Evolutionary conservation across 2,797 vertebrate genomes (phyloP).

Genomic region (Hydrophis major): DNA sequence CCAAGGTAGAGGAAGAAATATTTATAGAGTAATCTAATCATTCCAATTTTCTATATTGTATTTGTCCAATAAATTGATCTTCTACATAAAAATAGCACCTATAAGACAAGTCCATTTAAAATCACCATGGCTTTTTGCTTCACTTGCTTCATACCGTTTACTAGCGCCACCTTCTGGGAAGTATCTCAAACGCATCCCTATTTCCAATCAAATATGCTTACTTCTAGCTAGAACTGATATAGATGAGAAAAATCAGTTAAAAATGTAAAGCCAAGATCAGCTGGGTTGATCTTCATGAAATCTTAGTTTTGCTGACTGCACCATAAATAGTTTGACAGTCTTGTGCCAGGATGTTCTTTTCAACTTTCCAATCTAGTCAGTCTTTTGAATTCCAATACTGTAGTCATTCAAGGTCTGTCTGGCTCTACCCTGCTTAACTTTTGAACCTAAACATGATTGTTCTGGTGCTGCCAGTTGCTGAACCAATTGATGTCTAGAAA

Average conservation of each 20-base stretch:
- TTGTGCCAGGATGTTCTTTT: not conserved
- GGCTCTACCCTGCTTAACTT: not conserved
- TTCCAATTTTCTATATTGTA: not conserved
- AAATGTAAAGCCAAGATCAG: not conserved
- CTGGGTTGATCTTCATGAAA: not conserved
- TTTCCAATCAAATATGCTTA: not conserved
- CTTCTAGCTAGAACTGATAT: not conserved
- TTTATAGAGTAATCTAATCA: not conserved
- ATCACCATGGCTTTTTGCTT: not conserved
- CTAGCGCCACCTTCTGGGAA: conserved; percentile 73
- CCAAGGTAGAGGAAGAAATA: not conserved
- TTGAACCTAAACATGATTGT: not conserved
- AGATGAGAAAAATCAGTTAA: not conserved
- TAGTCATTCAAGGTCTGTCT: not conserved
- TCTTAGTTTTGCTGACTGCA: not conserved
- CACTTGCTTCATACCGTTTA: conserved; percentile 31
- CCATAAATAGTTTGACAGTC: not conserved
- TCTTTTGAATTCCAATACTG: not conserved
- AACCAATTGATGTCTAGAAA: not conserved
- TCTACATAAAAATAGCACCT: not conserved
- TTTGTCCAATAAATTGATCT: not conserved
- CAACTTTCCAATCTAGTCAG: not conserved
- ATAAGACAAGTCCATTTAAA: not conserved
- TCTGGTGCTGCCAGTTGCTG: not conserved
- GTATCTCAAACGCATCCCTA: not conserved